Conservation (phyloP, 1,140 invertebrate genomes). For the Formica exsecta region DNA sequence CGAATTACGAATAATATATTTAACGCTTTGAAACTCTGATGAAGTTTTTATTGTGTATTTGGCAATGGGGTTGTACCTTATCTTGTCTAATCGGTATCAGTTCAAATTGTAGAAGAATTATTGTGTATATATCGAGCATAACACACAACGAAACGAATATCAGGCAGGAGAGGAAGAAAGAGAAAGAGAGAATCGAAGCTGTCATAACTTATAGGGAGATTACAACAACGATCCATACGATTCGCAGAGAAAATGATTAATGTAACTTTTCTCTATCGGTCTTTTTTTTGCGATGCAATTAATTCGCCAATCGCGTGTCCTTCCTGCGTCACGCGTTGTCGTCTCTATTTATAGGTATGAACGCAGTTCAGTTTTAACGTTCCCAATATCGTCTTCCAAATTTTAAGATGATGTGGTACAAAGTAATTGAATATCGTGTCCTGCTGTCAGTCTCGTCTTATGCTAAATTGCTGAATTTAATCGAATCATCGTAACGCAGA, state of each 20-base stretch:
- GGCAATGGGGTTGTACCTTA: neutral
- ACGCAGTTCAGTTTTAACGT: conserved; percentile 10
- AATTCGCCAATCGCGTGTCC: conserved; percentile 15
- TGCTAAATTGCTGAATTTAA: conserved; percentile 44
- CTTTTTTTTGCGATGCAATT: conserved; percentile 52
- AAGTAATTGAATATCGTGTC: conserved; percentile 64
- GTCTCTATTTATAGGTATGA: conserved; percentile 57
- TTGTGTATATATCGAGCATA: neutral
- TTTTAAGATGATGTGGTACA: conserved; percentile 24
- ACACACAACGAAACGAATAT: neutral
- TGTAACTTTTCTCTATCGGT: too few species aligned
- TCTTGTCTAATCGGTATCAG: neutral
- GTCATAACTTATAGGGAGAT: neutral
- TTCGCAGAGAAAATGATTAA: too few species aligned
- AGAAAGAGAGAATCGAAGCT: neutral
- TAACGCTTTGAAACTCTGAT: neutral
- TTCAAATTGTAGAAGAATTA: too few species aligned
- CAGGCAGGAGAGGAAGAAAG: neutral
- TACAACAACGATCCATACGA: neutral
- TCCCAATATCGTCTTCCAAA: conserved; percentile 1
- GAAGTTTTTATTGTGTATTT: too few species aligned
- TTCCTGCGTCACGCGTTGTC: conserved; percentile 28
- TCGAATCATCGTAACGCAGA: conserved; percentile 40
- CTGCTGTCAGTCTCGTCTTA: conserved; percentile 34
- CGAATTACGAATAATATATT: neutral